Evolutionary conservation across 2,113 vertebrate species (phyloP).

Genomic region (Saccopteryx bilineata): DNA sequence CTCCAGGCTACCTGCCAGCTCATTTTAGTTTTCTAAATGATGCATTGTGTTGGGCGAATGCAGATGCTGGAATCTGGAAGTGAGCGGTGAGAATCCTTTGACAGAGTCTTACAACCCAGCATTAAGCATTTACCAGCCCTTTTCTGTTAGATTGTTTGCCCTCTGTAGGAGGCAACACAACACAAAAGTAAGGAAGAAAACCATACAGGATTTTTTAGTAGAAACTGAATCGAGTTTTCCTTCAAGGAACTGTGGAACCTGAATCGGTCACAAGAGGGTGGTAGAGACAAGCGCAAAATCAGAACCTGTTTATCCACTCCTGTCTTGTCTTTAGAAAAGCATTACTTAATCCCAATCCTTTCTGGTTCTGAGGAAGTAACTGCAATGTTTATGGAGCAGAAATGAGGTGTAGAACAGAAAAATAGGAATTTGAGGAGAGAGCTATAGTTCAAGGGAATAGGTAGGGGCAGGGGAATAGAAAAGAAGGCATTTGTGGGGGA

Average conservation of each 20-base stretch:
- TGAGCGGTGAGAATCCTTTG: neutral
- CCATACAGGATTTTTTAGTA: neutral
- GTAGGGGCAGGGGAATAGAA: neutral
- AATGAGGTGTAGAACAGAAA: neutral
- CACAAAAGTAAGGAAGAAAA: constrained; percentile 33
- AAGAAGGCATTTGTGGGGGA: neutral
- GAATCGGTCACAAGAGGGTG: neutral
- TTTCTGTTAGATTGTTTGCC: neutral
- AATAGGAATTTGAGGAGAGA: neutral
- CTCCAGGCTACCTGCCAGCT: neutral
- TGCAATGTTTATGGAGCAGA: neutral
- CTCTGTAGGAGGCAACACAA: constrained; percentile 15
- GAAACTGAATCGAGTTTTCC: neutral
- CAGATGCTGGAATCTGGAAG: neutral
- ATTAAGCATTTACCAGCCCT: neutral
- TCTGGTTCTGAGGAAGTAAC: neutral
- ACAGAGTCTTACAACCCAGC: neutral
- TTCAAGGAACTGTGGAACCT: neutral
- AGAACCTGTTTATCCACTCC: neutral
- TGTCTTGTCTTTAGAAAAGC: neutral
- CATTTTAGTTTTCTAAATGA: constrained; percentile 24
- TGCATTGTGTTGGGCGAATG: neutral
- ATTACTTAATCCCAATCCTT: neutral
- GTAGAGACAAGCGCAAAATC: neutral
- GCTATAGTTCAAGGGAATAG: neutral